Percentiles rank a stretch among this genome's conserved stretches.
phyloP scores from a whole-genome alignment of 2,113 vertebrate genomes.

The Trematomus loennbergii region DNA sequence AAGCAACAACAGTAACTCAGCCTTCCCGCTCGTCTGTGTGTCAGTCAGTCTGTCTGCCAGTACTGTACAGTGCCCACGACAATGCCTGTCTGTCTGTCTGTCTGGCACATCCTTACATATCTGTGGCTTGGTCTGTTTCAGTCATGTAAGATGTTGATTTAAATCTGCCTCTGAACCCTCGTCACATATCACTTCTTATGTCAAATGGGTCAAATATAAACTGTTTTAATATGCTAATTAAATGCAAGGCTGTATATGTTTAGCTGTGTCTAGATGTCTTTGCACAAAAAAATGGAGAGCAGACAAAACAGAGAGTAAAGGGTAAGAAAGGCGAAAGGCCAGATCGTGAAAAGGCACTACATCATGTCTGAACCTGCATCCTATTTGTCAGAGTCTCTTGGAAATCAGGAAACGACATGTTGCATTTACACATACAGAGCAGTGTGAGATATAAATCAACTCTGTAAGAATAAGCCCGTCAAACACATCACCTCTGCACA shows the following conservation, averaged over 20 bases:
- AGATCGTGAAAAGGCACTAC: constrained; percentile 40
- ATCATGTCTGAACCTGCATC: constrained; percentile 45
- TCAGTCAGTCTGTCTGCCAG: constrained; percentile 31
- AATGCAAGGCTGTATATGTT: background rate
- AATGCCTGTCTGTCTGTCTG: constrained; percentile 22
- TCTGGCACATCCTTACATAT: constrained; percentile 9
- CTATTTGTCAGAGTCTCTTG: constrained; percentile 55
- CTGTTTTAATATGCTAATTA: background rate
- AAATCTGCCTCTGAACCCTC: background rate
- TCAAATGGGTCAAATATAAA: background rate
- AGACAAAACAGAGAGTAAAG: constrained; percentile 14
- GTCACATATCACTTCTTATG: background rate
- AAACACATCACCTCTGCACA: background rate
- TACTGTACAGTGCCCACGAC: background rate
- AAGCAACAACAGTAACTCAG: constrained; percentile 96
- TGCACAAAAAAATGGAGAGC: background rate
- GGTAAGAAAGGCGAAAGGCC: constrained; percentile 35
- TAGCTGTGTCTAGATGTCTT: background rate
- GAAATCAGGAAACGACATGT: constrained; percentile 61
- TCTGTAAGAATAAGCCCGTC: constrained; percentile 23
- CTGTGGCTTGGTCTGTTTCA: constrained; percentile 3
- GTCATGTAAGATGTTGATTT: background rate
- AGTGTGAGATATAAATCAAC: constrained; percentile 58
- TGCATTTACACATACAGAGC: constrained; percentile 58
- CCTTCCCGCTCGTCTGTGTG: constrained; percentile 7